phyloP scores from a whole-genome alignment of 2,113 vertebrate genomes.

The Fulmarus glacialis region DNA sequence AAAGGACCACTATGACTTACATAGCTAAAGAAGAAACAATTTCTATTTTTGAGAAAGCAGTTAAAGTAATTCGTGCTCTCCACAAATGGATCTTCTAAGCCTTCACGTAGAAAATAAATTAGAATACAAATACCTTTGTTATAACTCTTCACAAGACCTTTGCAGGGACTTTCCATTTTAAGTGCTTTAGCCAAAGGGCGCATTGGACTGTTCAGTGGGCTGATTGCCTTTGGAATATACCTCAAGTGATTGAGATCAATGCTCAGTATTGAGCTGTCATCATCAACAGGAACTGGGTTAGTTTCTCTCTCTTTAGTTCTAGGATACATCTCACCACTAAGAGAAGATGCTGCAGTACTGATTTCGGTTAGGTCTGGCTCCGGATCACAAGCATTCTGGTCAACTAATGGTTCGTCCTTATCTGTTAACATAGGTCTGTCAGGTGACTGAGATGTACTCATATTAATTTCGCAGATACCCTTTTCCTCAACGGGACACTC shows the following conservation, averaged over 20 bases:
- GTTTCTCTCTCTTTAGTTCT: slow-evolving; percentile 43
- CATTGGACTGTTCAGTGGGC: slow-evolving; percentile 92
- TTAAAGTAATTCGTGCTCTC: neutral
- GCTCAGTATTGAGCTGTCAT: slow-evolving; percentile 92
- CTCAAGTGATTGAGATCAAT: slow-evolving; percentile 86
- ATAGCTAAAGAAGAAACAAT: neutral
- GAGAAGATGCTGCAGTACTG: slow-evolving; percentile 24
- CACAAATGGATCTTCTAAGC: neutral
- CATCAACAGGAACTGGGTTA: slow-evolving; percentile 73
- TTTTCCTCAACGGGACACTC: neutral
- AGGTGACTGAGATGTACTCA: neutral
- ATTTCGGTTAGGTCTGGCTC: slow-evolving; percentile 56
- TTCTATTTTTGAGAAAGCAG: neutral
- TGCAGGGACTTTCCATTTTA: slow-evolving; percentile 74
- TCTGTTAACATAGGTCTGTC: neutral
- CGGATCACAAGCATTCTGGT: slow-evolving; percentile 43
- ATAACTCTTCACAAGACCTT: slow-evolving; percentile 79
- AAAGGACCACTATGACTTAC: neutral
- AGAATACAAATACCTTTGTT: slow-evolving; percentile 81
- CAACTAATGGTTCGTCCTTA: neutral
- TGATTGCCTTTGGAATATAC: slow-evolving; percentile 89
- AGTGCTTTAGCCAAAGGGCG: slow-evolving; percentile 78
- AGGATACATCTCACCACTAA: slow-evolving; percentile 24
- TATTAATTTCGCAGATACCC: neutral
- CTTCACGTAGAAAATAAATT: neutral